phyloP scores from a whole-genome alignment of 2,888 invertebrate species.

The Drosophila picticornis region DNA sequence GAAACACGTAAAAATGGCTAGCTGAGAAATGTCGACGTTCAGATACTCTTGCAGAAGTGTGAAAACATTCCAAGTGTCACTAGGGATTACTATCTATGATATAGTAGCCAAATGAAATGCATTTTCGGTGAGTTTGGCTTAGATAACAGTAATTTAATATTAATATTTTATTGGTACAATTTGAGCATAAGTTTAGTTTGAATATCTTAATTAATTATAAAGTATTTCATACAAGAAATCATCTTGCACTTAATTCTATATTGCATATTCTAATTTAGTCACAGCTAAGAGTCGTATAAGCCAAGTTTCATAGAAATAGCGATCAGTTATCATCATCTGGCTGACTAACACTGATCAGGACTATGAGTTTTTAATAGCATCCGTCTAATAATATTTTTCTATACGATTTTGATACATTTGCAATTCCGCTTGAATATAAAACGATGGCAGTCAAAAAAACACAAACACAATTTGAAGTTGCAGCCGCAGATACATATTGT shows the following conservation, averaged over 20 bases:
- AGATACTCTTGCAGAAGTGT: neutral
- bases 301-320: neutral
- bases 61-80: too few species aligned
- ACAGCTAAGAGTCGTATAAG: neutral
- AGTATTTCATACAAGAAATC: too few species aligned
- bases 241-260: too few species aligned
- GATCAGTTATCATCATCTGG: neutral
- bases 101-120: neutral
- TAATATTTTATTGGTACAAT: too few species aligned
- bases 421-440: neutral
- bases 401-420: neutral
- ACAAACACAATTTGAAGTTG: constrained; percentile 10
- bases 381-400: neutral
- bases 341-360: neutral
- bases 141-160: neutral
- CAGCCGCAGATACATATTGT: constrained; percentile 25
- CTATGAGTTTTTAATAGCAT: neutral
- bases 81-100: neutral
- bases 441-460: neutral
- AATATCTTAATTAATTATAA: too few species aligned
- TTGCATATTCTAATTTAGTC: too few species aligned
- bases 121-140: neutral
- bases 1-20: neutral
- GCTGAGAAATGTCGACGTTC: neutral
- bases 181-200: too few species aligned